Conservation (phyloP, 2,888 invertebrate genomes). For the Epinotia demarniana region DNA sequence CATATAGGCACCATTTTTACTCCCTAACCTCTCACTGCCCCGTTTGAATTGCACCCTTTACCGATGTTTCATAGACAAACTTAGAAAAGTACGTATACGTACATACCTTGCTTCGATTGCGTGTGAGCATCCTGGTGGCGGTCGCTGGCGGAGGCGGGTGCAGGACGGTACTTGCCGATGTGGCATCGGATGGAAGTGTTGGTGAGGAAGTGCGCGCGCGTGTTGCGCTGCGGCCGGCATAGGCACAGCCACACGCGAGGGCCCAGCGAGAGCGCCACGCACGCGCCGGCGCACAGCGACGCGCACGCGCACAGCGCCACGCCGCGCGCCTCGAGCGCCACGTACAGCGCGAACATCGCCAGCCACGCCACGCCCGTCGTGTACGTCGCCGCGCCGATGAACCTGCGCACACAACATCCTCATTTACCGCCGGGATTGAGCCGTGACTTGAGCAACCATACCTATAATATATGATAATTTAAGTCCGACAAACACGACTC, state of each 20-base stretch:
- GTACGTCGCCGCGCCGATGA: slow-evolving; percentile 92
- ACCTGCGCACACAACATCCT: slow-evolving; percentile 51
- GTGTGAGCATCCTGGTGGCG: slow-evolving; percentile 1
- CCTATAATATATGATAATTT: too few species aligned
- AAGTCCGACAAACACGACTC: too few species aligned
- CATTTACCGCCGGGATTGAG: neutral
- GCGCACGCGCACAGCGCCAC: slow-evolving; percentile 86
- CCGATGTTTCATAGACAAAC: neutral
- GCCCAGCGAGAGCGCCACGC: slow-evolving; percentile 89
- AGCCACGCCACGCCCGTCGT: slow-evolving; percentile 91
- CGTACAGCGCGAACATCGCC: slow-evolving; percentile 90
- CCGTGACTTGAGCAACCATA: too few species aligned
- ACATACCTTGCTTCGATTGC: slow-evolving; percentile 14
- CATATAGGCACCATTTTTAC: too few species aligned
- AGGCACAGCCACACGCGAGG: slow-evolving; percentile 90
- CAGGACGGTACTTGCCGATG: slow-evolving; percentile 77
- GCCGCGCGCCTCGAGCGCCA: slow-evolving; percentile 60
- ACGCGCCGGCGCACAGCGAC: slow-evolving; percentile 89
- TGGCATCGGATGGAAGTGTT: slow-evolving; percentile 89
- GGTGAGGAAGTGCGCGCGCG: slow-evolving; percentile 89
- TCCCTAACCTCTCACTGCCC: too few species aligned
- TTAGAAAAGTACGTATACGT: neutral
- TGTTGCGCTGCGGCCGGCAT: slow-evolving; percentile 90
- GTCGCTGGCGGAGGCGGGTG: slow-evolving; percentile 45
- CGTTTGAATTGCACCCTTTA: too few species aligned